A percentile compares a stretch with the other conserved stretches of the same genome.
Evolutionary conservation across 1,140 invertebrate genomes (phyloP).

Genomic region (Drosophila kikkawai): DNA sequence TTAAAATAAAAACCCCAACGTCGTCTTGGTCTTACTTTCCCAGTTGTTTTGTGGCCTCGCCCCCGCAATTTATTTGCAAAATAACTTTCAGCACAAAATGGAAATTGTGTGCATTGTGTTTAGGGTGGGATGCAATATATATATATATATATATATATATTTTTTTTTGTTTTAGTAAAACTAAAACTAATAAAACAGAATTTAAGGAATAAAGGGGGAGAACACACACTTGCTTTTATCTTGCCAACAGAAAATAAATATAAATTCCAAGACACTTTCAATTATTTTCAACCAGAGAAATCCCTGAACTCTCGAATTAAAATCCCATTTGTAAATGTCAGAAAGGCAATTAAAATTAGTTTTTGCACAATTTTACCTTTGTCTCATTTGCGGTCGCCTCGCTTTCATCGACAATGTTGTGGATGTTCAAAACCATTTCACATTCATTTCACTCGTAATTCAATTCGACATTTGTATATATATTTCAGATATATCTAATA

Average conservation of each 20-base stretch:
- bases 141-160: too few species aligned
- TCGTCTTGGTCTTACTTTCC: conserved; percentile 17
- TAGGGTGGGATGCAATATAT: neutral
- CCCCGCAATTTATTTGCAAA: conserved; percentile 33
- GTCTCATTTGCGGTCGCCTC: conserved; percentile 32
- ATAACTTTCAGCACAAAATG: conserved; percentile 25
- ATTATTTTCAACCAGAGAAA: neutral
- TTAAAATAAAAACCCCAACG: conserved; percentile 41
- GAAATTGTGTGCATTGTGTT: conserved; percentile 41
- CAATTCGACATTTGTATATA: conserved; percentile 10
- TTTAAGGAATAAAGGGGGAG: neutral
- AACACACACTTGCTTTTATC: neutral
- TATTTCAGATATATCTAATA: neutral
- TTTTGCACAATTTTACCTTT: conserved; percentile 39
- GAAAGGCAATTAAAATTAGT: conserved; percentile 17
- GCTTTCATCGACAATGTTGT: conserved; percentile 59
- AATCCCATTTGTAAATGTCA: conserved; percentile 16
- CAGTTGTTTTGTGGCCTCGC: conserved; percentile 32
- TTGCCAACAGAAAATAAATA: neutral
- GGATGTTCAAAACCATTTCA: conserved; percentile 66
- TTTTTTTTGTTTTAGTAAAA: neutral
- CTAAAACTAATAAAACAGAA: conserved; percentile 9
- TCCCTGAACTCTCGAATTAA: conserved; percentile 1
- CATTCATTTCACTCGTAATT: conserved; percentile 28
- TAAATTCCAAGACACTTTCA: neutral